Percentiles rank a stretch among this genome's conserved stretches.
phyloP scores from a whole-genome alignment of 1,140 invertebrate species.

The Venustaconcha ellipsiformis region DNA sequence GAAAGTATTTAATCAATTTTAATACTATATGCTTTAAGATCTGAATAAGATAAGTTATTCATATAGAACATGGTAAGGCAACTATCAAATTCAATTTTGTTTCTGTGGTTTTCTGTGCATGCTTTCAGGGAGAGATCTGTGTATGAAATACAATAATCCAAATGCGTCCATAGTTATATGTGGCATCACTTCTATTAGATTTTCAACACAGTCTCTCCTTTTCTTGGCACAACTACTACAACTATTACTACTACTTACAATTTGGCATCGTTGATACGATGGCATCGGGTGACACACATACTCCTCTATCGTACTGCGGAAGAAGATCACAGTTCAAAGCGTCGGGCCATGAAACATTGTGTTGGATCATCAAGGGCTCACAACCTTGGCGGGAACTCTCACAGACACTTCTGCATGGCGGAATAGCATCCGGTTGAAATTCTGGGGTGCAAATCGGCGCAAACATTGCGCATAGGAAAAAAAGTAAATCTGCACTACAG shows the following conservation, averaged over 20 bases:
- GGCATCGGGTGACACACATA: constrained; percentile 62
- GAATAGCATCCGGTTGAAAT: constrained; percentile 59
- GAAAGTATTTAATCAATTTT: too few relatives aligned
- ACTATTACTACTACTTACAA: constrained; percentile 8
- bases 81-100: too few relatives aligned
- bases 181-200: too few relatives aligned
- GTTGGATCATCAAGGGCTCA: constrained; percentile 60
- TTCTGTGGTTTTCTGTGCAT: too few relatives aligned
- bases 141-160: too few relatives aligned
- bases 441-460: constrained; percentile 62
- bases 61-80: too few relatives aligned
- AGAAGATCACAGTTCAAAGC: constrained; percentile 54
- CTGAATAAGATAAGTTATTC: too few relatives aligned
- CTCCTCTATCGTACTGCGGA: constrained; percentile 60
- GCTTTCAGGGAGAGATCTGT: too few relatives aligned
- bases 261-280: constrained; percentile 50
- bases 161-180: too few relatives aligned
- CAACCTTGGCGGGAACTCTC: constrained; percentile 55
- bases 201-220: too few relatives aligned
- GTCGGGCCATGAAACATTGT: constrained; percentile 62
- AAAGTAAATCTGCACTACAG: constrained; percentile 61
- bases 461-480: constrained; percentile 65
- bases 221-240: too few relatives aligned
- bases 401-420: constrained; percentile 62
- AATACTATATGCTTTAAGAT: too few relatives aligned